These are phyloP conservation scores for Aphelocoma californica DNA, from an alignment of 2,797 vertebrate species.

Conservation along the genomic window DNA sequence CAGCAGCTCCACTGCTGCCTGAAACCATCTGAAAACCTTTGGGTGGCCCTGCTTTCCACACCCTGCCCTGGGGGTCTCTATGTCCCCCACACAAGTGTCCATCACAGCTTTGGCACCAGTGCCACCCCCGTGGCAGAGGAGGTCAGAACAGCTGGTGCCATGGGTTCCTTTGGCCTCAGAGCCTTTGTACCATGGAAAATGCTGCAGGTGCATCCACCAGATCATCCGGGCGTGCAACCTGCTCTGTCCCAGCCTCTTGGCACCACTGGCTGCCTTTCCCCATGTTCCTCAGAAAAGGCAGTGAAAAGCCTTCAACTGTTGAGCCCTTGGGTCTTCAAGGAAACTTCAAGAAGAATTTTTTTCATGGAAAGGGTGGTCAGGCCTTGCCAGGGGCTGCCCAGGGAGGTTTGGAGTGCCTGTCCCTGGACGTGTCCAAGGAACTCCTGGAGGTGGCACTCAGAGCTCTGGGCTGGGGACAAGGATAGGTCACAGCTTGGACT, in stretches of 20 bases:
- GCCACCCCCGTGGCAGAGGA: rapidly evolving
- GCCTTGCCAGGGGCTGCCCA: not conserved
- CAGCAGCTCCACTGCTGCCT: not conserved
- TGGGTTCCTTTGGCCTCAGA: rapidly evolving
- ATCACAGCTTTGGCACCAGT: rapidly evolving
- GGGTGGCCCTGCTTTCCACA: not conserved
- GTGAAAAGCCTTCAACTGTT: rapidly evolving
- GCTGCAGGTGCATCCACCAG: not conserved
- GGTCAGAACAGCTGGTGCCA: not conserved
- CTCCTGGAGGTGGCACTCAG: not conserved
- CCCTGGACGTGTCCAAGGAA: not conserved
- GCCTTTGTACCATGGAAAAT: not conserved
- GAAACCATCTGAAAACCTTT: not conserved
- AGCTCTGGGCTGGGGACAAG: not conserved
- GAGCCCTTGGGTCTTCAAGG: rapidly evolving
- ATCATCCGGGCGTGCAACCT: rapidly evolving
- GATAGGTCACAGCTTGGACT: rapidly evolving
- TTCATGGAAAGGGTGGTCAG: rapidly evolving
- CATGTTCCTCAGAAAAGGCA: rapidly evolving
- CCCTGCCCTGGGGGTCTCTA: rapidly evolving
- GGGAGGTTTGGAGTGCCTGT: not conserved
- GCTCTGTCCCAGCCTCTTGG: not conserved
- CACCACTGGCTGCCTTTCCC: rapidly evolving
- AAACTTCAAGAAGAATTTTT: not conserved
- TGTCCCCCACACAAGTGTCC: rapidly evolving